These are phyloP conservation scores for Deilephila porcellus DNA, from an alignment of 2,888 invertebrate species.

Conservation along the genomic window DNA sequence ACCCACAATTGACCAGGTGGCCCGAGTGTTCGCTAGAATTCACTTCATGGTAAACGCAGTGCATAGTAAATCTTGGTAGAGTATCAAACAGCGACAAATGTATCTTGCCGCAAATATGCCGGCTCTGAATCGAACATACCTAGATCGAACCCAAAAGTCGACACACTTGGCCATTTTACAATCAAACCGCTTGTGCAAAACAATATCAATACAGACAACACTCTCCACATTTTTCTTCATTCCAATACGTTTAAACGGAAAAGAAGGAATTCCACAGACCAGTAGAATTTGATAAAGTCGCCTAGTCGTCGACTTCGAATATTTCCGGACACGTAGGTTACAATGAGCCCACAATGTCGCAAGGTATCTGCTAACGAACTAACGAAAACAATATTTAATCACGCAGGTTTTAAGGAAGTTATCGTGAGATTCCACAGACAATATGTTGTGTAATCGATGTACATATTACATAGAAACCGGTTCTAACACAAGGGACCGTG, in stretches of 20 bases:
- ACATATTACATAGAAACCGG: constrained; percentile 14
- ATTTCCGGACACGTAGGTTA: constrained; percentile 2
- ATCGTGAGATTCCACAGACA: constrained; percentile 10
- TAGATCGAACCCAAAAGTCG: no score
- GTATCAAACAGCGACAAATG: no score
- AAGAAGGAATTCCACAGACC: neutral
- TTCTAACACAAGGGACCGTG: constrained; percentile 1
- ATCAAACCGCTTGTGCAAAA: neutral
- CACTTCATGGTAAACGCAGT: no score
- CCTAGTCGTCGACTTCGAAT: constrained; percentile 3
- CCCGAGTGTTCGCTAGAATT: no score
- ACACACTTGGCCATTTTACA: no score
- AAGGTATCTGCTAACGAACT: neutral
- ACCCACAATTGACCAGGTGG: no score
- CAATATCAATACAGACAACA: neutral
- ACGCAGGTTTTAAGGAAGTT: constrained; percentile 1
- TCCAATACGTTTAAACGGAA: neutral
- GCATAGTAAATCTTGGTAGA: no score
- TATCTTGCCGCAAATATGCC: no score
- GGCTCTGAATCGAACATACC: no score
- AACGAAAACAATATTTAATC: neutral
- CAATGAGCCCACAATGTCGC: neutral
- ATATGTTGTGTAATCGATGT: constrained; percentile 23
- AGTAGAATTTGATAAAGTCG: constrained; percentile 5
- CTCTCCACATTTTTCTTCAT: neutral